Evolutionary conservation across 2,113 vertebrate species (phyloP).

Genomic region (Pardalotus punctatus): DNA sequence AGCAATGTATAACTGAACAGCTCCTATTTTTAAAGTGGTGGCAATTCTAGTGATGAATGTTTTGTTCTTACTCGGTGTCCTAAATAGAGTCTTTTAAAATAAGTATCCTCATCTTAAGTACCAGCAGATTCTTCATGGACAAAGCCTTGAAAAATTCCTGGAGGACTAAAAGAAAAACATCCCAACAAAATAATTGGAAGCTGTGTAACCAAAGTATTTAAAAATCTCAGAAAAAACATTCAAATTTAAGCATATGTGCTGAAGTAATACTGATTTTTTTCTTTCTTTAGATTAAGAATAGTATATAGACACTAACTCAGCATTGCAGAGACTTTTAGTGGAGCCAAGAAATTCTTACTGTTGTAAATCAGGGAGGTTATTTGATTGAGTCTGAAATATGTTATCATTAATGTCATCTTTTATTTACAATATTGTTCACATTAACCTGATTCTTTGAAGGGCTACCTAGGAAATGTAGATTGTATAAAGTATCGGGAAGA

Average conservation of each 20-base stretch:
- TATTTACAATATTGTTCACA: neutral
- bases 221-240: neutral
- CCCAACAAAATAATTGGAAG: neutral
- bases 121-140: neutral
- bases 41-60: neutral
- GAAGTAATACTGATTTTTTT: neutral
- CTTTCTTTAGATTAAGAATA: neutral
- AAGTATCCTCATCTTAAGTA: neutral
- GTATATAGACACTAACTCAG: neutral
- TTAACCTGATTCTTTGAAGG: neutral
- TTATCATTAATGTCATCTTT: neutral
- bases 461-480: neutral
- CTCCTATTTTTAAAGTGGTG: neutral
- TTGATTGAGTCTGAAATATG: neutral
- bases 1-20: neutral
- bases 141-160: neutral
- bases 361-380: neutral
- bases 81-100: neutral
- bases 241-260: neutral
- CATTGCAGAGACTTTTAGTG: neutral
- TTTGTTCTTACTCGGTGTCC: neutral
- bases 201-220: neutral
- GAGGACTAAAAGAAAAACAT: neutral
- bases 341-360: neutral
- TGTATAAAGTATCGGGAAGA: neutral